Percentiles rank a stretch among this genome's conserved stretches.
These are phyloP conservation scores for Ranitomeya variabilis DNA, from an alignment of 2,113 vertebrate species.

Conservation along the genomic window DNA sequence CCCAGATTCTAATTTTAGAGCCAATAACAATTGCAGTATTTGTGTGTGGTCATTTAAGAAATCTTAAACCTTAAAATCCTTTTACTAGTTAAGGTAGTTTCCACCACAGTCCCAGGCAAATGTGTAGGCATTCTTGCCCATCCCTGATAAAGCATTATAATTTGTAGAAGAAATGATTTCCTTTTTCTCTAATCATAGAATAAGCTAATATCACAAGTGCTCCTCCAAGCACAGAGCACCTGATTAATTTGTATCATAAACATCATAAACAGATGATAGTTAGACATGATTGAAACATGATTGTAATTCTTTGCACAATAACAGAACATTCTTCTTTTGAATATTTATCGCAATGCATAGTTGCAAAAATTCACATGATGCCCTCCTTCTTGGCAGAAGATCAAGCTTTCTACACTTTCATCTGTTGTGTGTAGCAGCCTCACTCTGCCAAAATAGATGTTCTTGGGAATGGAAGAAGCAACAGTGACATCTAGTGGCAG, in stretches of 20 bases:
- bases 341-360: conserved; percentile 43
- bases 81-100: background rate
- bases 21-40: background rate
- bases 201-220: conserved; percentile 21
- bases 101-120: background rate
- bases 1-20: too few species aligned
- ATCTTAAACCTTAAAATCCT: background rate
- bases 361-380: conserved; percentile 46
- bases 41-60: background rate
- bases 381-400: conserved; percentile 51
- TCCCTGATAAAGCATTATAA: background rate
- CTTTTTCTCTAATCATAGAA: background rate
- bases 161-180: background rate
- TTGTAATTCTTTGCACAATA: conserved; percentile 49
- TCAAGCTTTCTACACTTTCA: conserved; percentile 41
- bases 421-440: conserved; percentile 14
- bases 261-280: conserved; percentile 36
- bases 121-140: background rate
- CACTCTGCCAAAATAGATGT: background rate
- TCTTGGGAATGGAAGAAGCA: background rate
- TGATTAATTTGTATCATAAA: conserved; percentile 44
- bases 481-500: conserved; percentile 48
- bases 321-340: conserved; percentile 47
- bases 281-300: conserved; percentile 38
- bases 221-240: background rate